These are phyloP conservation scores for Chascanopsetta lugubris DNA, from an alignment of 2,113 vertebrate species.

Conservation along the genomic window DNA sequence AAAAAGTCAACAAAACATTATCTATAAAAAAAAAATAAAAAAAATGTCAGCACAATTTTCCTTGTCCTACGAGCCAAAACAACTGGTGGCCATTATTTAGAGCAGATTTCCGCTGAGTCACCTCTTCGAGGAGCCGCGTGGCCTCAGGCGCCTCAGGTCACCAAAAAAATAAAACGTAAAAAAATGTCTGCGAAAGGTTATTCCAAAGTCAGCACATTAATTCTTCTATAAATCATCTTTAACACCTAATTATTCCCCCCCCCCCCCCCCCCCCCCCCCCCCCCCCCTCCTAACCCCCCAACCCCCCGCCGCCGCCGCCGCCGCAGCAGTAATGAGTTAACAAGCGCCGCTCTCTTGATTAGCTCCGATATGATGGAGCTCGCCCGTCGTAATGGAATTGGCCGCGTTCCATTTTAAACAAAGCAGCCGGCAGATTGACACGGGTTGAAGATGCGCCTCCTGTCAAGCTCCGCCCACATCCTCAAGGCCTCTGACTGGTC, in stretches of 20 bases:
- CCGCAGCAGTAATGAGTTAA: slow-evolving; percentile 28
- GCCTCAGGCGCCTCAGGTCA: too few species aligned
- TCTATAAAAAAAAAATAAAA: too few species aligned
- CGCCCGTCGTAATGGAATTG: slow-evolving; percentile 36
- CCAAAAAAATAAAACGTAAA: too few species aligned
- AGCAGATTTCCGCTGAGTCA: slow-evolving; percentile 46
- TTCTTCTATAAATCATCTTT: slow-evolving; percentile 49
- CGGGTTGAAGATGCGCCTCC: not conserved
- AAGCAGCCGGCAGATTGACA: slow-evolving; percentile 11
- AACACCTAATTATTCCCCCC: slow-evolving; percentile 29
- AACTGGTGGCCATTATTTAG: slow-evolving; percentile 34
- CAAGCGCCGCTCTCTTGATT: slow-evolving; percentile 31
- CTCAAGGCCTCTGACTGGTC: too few species aligned
- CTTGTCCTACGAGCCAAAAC: not conserved
- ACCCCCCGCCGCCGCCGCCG: not conserved
- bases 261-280: not conserved
- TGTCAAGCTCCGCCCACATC: not conserved
- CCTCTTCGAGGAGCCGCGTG: slow-evolving; percentile 34
- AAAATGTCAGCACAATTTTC: slow-evolving; percentile 33
- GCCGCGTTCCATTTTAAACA: slow-evolving; percentile 27
- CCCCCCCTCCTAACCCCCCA: not conserved
- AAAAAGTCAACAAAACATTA: slow-evolving; percentile 41
- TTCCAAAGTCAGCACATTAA: slow-evolving; percentile 54
- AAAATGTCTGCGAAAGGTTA: slow-evolving; percentile 53
- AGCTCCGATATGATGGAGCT: slow-evolving; percentile 35